Evolutionary conservation across 2,888 invertebrate species (phyloP), one percentile per base, ranked within the genome.

Genomic region (Petrophora chlorosata): DNA sequence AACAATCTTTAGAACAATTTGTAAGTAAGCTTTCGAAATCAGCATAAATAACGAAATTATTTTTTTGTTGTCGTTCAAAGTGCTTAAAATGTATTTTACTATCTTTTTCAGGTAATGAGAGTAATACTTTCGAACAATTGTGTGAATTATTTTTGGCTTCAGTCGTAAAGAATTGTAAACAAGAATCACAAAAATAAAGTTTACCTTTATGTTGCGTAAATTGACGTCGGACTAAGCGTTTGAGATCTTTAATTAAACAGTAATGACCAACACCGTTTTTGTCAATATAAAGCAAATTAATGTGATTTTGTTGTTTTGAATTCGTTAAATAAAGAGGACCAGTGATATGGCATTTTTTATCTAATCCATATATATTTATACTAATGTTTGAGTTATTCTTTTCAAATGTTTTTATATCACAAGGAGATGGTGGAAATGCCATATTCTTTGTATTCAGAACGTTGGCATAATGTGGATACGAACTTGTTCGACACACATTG

Each of bases 211-310:
- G 45, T 14, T 30, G 3, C 10, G 48, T 47, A 5, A 57, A 19
- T 49, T 63, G 59, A n/a, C 43, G 39, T 33, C 39, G 16, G 1
- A 60, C 50, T 12, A 60, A 33, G n/a, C 51, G 43, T 17, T 35
- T 3, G 0, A 62, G 41, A 25, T 59, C 41, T 53, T 59, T 59
- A 9, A 59, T 56, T 19, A 53, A 43, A 36, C 60, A 60, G 30
- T 57, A 60, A 34, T 60, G 57, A 9, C 39, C 44, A 12, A 19
- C 53, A 23, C 14, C 26, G 7, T 44, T 10, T 15, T 38, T 14
- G 25, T 59, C 53, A 19, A 56, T 14, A 29, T 51, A 59, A 15
- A 59, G 42, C 19, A 62, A 53, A 45, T 62, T 56, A 2, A 59
- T 5, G 19, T 58, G 58, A 13, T 49, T 55, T 5, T 8, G 2